Conservation (phyloP, 1,140 invertebrate genomes). For the Ericerus pela region DNA sequence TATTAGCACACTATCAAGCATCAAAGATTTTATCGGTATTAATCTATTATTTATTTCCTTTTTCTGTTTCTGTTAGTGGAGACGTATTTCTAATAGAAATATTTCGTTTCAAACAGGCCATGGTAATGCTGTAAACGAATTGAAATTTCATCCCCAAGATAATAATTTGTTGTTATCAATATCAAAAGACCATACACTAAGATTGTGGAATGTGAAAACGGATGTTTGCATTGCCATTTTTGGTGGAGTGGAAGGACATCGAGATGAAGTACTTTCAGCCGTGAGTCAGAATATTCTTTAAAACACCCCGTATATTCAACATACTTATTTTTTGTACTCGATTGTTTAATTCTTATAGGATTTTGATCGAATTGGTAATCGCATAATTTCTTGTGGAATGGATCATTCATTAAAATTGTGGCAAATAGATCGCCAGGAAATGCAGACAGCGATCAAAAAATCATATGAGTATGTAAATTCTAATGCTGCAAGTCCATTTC, state of each 20-base stretch:
- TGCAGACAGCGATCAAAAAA: slow-evolving; percentile 68
- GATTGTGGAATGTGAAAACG: slow-evolving; percentile 90
- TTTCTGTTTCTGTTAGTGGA: neutral
- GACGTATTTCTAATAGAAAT: neutral
- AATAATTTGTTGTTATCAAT: slow-evolving; percentile 80
- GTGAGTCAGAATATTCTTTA: slow-evolving; percentile 32
- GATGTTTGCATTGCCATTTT: slow-evolving; percentile 91
- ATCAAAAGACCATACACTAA: slow-evolving; percentile 85
- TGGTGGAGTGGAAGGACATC: slow-evolving; percentile 89
- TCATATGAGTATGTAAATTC: slow-evolving; percentile 70
- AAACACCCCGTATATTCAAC: neutral
- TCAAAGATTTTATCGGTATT: slow-evolving; percentile 71
- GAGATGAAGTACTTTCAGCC: slow-evolving; percentile 89
- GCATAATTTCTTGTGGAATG: slow-evolving; percentile 94
- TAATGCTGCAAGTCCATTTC: slow-evolving; percentile 63
- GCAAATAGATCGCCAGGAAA: slow-evolving; percentile 67
- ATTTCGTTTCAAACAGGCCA: slow-evolving; percentile 40
- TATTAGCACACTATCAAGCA: slow-evolving; percentile 64
- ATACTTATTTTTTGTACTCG: neutral
- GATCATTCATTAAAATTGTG: slow-evolving; percentile 93
- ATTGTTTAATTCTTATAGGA: slow-evolving; percentile 37
- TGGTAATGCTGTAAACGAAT: slow-evolving; percentile 79
- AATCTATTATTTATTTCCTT: neutral
- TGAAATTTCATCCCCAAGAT: slow-evolving; percentile 83
- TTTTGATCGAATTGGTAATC: slow-evolving; percentile 72